These are phyloP conservation scores for Centrocercus urophasianus DNA, from an alignment of 2,113 vertebrate genomes.

Conservation along the genomic window DNA sequence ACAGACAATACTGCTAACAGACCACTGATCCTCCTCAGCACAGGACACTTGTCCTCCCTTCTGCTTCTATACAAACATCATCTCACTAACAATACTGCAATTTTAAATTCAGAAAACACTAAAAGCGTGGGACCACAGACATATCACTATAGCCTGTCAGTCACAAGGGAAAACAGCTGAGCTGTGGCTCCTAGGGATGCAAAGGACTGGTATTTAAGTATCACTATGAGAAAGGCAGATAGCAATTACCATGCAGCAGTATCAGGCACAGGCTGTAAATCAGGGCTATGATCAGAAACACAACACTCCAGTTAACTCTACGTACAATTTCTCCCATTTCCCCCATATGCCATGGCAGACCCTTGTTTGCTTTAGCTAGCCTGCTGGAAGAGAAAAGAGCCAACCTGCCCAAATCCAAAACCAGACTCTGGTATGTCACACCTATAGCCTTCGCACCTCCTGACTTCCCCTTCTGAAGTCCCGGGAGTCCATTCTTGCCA, in stretches of 20 bases:
- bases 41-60: not conserved
- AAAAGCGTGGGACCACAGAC: not conserved
- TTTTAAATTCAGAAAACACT: not conserved
- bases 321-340: not conserved
- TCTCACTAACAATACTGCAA: not conserved
- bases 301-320: not conserved
- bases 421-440: accelerated
- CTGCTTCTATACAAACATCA: not conserved
- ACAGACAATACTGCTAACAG: not conserved
- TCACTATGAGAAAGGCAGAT: not conserved
- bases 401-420: not conserved
- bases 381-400: accelerated
- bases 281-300: not conserved
- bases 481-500: not conserved
- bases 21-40: not conserved
- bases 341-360: not conserved
- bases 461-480: accelerated
- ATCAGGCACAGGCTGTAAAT: not conserved
- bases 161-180: not conserved
- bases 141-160: not conserved
- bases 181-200: not conserved
- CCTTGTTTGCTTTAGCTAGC: not conserved
- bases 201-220: not conserved
- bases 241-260: not conserved
- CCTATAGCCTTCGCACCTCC: not conserved